Evolutionary conservation across 2,888 invertebrate species (phyloP).

Genomic region (Congeria kusceri): DNA sequence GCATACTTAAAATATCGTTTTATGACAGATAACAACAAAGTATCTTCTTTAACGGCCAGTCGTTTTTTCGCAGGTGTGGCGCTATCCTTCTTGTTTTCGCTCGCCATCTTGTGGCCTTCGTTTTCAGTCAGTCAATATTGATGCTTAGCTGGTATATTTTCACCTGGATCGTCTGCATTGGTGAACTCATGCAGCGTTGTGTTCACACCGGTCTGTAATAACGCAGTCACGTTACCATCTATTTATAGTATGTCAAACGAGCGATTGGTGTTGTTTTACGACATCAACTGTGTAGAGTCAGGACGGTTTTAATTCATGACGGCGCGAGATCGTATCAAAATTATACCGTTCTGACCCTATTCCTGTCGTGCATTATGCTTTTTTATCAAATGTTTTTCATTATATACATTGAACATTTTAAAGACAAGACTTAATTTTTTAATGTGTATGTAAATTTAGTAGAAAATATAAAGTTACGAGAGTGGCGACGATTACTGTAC

Average conservation of each 20-base stretch:
- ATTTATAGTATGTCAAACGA: background rate
- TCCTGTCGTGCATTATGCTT: no score
- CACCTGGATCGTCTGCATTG: slow-evolving; percentile 35
- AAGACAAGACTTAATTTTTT: no score
- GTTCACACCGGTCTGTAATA: no score
- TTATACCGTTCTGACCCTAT: no score
- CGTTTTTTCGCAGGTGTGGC: slow-evolving; percentile 44
- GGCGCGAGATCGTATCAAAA: no score
- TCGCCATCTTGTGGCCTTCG: slow-evolving; percentile 52
- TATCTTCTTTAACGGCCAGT: slow-evolving; percentile 73
- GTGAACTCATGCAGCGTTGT: background rate
- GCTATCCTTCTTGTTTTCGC: slow-evolving; percentile 1
- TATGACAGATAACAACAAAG: slow-evolving; percentile 75
- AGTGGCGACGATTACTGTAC: no score
- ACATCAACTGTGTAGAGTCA: background rate
- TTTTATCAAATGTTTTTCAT: no score
- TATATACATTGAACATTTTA: no score
- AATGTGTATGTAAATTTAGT: no score
- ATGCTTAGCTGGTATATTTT: slow-evolving; percentile 42
- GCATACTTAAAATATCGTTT: slow-evolving; percentile 82
- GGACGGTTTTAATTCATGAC: background rate
- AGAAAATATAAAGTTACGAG: no score
- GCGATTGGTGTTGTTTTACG: background rate
- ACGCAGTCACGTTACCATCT: no score
- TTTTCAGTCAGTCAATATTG: slow-evolving; percentile 5